Conservation (phyloP, 2,797 vertebrate genomes). For the Geotrypetes seraphini region DNA sequence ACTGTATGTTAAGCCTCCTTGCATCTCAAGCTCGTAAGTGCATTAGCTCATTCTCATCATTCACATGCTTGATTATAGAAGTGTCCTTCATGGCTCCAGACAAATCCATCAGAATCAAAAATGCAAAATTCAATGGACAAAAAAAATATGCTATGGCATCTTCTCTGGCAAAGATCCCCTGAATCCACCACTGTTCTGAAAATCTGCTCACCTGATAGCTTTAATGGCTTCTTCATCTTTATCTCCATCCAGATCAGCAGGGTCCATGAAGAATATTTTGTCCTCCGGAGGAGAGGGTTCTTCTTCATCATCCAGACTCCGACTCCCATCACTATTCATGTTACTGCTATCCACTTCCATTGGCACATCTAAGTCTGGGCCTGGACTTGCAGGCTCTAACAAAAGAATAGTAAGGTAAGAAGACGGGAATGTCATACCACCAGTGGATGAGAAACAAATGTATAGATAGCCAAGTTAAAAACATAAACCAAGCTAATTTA, state of each 20-base stretch:
- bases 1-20: too few relatives aligned
- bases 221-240: slow-evolving; percentile 88
- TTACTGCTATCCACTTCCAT: slow-evolving; percentile 92
- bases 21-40: too few relatives aligned
- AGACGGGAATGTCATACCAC: slow-evolving; percentile 2
- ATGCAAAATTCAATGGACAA: too few relatives aligned
- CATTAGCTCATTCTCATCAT: too few relatives aligned
- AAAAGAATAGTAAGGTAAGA: slow-evolving; percentile 15
- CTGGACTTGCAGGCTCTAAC: slow-evolving; percentile 80
- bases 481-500: too few relatives aligned
- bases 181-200: too few relatives aligned
- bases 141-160: too few relatives aligned
- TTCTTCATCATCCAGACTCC: slow-evolving; percentile 78
- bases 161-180: too few relatives aligned
- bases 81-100: too few relatives aligned
- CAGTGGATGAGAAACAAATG: neutral
- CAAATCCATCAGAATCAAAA: too few relatives aligned
- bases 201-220: slow-evolving; percentile 80
- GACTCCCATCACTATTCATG: slow-evolving; percentile 66
- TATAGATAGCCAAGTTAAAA: too few relatives aligned
- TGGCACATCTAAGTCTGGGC: slow-evolving; percentile 81
- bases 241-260: slow-evolving; percentile 76
- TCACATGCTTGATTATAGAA: too few relatives aligned
- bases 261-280: slow-evolving; percentile 89
- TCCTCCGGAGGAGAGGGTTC: slow-evolving; percentile 86